phyloP scores from a whole-genome alignment of 2,888 invertebrate genomes.

The Cybosia mesomella region DNA sequence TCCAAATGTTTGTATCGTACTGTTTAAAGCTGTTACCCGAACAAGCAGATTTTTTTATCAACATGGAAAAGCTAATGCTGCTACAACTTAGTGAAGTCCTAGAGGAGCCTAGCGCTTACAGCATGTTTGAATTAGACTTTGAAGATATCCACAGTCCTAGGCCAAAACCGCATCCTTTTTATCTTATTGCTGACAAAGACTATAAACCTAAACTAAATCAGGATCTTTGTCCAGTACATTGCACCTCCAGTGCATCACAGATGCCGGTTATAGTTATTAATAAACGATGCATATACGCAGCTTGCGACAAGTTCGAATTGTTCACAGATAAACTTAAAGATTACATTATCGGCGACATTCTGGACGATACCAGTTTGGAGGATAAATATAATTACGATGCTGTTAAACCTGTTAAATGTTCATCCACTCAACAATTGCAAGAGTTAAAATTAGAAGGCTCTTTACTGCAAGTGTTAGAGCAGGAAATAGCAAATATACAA shows the following conservation, averaged over 20 bases:
- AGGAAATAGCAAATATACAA: conserved; percentile 67
- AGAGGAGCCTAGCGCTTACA: conserved; percentile 51
- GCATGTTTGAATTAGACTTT: conserved; percentile 65
- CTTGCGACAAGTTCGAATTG: conserved; percentile 73
- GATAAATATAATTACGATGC: conserved; percentile 66
- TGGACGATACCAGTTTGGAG: conserved; percentile 61
- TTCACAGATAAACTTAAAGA: conserved; percentile 68
- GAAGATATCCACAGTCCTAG: conserved; percentile 58
- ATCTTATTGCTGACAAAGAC: conserved; percentile 71
- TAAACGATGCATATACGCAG: conserved; percentile 73
- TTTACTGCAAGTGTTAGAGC: conserved; percentile 72
- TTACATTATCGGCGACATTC: conserved; percentile 63
- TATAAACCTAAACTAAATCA: conserved; percentile 66
- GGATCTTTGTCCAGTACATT: conserved; percentile 69
- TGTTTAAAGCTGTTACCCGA: conserved; percentile 72
- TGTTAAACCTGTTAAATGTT: conserved; percentile 66
- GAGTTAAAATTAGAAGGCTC: conserved; percentile 75
- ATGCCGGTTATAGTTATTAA: conserved; percentile 78
- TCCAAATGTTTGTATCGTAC: conserved; percentile 76
- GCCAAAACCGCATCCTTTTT: conserved; percentile 71
- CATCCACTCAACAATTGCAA: conserved; percentile 58
- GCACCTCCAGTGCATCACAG: conserved; percentile 68
- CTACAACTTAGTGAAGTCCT: conserved; percentile 67
- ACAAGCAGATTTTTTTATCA: conserved; percentile 78
- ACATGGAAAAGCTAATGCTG: conserved; percentile 79